Evolutionary conservation across 2,888 invertebrate species (phyloP).

Genomic region (Cataglyphis cursor): DNA sequence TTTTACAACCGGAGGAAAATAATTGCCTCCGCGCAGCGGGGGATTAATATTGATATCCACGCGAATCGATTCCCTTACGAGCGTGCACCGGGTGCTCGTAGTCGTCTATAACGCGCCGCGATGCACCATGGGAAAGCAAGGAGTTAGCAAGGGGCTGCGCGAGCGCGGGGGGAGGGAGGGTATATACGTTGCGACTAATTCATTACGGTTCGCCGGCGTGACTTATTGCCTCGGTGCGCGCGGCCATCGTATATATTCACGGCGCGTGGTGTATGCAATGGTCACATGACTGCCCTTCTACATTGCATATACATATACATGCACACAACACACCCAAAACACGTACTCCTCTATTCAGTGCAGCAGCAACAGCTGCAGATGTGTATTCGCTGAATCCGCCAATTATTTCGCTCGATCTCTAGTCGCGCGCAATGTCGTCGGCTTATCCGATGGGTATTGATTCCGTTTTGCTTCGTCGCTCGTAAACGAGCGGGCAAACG

Average conservation of each 20-base stretch:
- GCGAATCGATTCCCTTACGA: constrained; percentile 38
- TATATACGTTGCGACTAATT: constrained; percentile 69
- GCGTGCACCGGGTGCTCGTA: constrained; percentile 7
- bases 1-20: constrained; percentile 4
- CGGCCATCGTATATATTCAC: constrained; percentile 21
- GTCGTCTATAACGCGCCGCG: constrained; percentile 44
- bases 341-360: constrained; percentile 41
- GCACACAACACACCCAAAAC: background rate
- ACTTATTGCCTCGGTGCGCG: constrained; percentile 70
- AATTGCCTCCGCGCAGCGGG: constrained; percentile 28
- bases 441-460: constrained; percentile 11
- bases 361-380: constrained; percentile 32
- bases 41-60: constrained; percentile 14
- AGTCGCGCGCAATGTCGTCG: constrained; percentile 43
- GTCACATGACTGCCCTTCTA: constrained; percentile 42
- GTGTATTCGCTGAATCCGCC: constrained; percentile 48
- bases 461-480: constrained; percentile 23
- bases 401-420: constrained; percentile 56
- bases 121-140: constrained; percentile 51
- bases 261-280: background rate
- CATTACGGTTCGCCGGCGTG: constrained; percentile 73
- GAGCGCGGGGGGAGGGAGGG: constrained; percentile 13
- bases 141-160: constrained; percentile 36
- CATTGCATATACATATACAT: background rate
- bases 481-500: background rate